These are phyloP conservation scores for Ornithoptera alexandrae DNA, from an alignment of 2,888 invertebrate species.

Conservation along the genomic window DNA sequence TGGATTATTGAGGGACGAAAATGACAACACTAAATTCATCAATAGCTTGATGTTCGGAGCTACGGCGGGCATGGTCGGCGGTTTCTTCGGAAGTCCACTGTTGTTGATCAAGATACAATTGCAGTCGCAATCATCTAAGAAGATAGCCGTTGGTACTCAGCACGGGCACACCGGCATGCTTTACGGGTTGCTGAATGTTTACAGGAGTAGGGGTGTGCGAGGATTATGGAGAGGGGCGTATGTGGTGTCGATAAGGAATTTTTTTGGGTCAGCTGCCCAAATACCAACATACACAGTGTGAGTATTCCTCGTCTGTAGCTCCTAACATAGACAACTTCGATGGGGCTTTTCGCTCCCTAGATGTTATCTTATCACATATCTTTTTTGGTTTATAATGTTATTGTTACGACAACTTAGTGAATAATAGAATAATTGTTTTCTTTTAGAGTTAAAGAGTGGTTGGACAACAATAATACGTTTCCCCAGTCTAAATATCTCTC, in stretches of 20 bases:
- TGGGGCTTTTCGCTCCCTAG: no score
- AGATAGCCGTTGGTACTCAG: not conserved
- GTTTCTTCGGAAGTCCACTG: not conserved
- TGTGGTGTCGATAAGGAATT: not conserved
- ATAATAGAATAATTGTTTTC: not conserved
- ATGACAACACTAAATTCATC: not conserved
- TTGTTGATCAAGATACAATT: not conserved
- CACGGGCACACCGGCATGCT: not conserved
- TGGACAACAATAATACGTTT: conserved; percentile 1
- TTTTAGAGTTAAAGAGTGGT: not conserved
- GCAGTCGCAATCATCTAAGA: not conserved
- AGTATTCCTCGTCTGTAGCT: not conserved
- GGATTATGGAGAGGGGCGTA: not conserved
- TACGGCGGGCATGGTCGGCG: not conserved
- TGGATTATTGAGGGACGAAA: not conserved
- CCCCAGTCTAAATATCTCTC: not conserved
- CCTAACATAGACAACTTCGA: not conserved
- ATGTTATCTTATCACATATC: no score
- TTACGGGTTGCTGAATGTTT: not conserved
- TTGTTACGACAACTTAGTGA: no score
- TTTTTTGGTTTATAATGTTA: no score
- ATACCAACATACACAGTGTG: not conserved
- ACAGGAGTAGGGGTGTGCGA: not conserved
- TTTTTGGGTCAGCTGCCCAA: not conserved
- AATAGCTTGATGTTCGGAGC: not conserved